Percentiles rank a stretch among this genome's conserved stretches.
These are phyloP conservation scores for Drosophila neonasuta DNA, from an alignment of 2,888 invertebrate genomes.

Conservation along the genomic window DNA sequence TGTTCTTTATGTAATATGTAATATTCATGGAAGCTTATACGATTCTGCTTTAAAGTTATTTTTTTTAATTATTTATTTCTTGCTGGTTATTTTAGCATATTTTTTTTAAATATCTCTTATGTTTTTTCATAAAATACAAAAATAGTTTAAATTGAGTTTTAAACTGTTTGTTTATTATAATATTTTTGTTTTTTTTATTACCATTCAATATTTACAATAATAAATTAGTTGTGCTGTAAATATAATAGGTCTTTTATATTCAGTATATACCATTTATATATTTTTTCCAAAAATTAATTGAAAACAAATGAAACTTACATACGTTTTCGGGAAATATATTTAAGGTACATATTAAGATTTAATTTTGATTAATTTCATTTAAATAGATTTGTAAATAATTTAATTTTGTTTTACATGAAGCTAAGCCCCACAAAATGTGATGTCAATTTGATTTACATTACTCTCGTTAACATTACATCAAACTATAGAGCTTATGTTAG, in stretches of 20 bases:
- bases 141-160: constrained; percentile 16
- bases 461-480: constrained; percentile 30
- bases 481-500: constrained; percentile 21
- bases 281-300: constrained; percentile 37
- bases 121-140: no score
- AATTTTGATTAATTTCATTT: constrained; percentile 63
- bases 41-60: no score
- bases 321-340: constrained; percentile 22
- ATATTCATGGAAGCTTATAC: no score
- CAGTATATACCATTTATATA: constrained; percentile 30
- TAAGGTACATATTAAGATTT: constrained; percentile 40
- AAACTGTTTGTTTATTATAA: not conserved
- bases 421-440: constrained; percentile 32
- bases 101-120: not conserved
- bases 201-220: constrained; percentile 71
- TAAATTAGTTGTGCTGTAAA: constrained; percentile 60
- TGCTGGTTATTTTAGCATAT: not conserved
- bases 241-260: constrained; percentile 19
- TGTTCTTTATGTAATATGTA: no score
- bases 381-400: constrained; percentile 68
- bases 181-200: constrained; percentile 39
- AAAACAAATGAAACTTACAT: constrained; percentile 49
- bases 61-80: no score
- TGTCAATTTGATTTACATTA: constrained; percentile 36
- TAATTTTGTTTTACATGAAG: constrained; percentile 30